Conservation (phyloP, 2,113 vertebrate species). For the Callospermophilus lateralis region DNA sequence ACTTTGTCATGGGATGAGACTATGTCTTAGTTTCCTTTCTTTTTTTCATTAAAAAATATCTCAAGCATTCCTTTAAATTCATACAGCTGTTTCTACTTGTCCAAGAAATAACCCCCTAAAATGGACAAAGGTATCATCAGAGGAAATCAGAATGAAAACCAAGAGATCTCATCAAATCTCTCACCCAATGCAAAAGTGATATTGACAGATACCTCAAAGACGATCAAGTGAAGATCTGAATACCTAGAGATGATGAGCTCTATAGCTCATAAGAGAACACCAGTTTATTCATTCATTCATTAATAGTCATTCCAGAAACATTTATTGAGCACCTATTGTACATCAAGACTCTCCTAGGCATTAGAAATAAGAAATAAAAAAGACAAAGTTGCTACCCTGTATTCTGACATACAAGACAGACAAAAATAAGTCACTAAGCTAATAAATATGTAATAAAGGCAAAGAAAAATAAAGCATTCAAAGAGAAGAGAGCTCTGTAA, state of each 20-base stretch:
- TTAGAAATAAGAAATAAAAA: background rate
- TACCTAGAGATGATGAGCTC: background rate
- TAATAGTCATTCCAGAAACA: background rate
- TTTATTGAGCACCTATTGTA: background rate
- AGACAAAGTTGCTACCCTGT: background rate
- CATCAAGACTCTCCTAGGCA: background rate
- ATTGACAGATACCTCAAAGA: background rate
- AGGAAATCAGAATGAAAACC: background rate
- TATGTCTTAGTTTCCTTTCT: background rate
- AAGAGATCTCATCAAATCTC: background rate
- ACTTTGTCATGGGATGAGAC: background rate
- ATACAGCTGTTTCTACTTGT: background rate
- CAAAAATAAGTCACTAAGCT: background rate
- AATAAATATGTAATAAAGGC: background rate
- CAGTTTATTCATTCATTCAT: background rate
- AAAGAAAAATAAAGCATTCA: background rate
- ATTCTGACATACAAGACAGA: background rate
- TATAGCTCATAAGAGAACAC: background rate
- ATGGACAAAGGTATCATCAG: background rate
- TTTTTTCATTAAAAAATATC: background rate
- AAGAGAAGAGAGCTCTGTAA: background rate
- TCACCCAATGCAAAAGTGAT: background rate
- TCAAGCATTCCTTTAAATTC: background rate
- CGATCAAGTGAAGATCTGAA: background rate
- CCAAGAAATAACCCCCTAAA: background rate